A percentile compares a stretch with the other conserved stretches of the same genome.
Evolutionary conservation across 2,888 invertebrate species (phyloP).

Genomic region (Xestobium rufovillosum): DNA sequence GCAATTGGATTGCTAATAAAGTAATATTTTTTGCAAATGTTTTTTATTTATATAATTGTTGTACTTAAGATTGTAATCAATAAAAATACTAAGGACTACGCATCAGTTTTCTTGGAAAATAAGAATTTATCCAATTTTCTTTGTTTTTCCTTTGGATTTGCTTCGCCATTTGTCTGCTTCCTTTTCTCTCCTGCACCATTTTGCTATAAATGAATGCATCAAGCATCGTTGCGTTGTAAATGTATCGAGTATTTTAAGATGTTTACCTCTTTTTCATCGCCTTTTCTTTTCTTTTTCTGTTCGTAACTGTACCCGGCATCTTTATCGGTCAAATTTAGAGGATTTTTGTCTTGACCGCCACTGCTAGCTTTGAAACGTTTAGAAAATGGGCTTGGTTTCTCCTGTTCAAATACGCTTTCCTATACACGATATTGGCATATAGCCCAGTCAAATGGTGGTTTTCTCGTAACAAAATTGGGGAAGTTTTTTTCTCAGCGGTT

Average conservation of each 20-base stretch:
- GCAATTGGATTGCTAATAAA: too few species aligned
- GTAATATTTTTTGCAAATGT: too few species aligned
- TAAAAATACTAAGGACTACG: too few species aligned
- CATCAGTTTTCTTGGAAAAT: too few species aligned
- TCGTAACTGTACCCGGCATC: slow-evolving; percentile 35
- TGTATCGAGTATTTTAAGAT: slow-evolving; percentile 2
- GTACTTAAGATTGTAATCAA: too few species aligned
- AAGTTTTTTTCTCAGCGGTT: too few species aligned
- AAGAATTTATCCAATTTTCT: slow-evolving; percentile 44
- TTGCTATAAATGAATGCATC: not conserved
- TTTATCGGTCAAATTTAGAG: slow-evolving; percentile 37
- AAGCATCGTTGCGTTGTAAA: slow-evolving; percentile 2
- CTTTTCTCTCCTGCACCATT: slow-evolving; percentile 31
- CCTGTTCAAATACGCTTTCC: too few species aligned
- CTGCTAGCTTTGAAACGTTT: slow-evolving; percentile 42
- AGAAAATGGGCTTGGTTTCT: slow-evolving; percentile 42
- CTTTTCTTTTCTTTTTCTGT: slow-evolving; percentile 27
- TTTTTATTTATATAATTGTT: too few species aligned
- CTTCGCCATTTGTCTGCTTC: slow-evolving; percentile 36
- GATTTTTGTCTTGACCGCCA: slow-evolving; percentile 27
- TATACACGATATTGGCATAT: too few species aligned
- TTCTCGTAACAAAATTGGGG: too few species aligned
- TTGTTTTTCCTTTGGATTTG: slow-evolving; percentile 42
- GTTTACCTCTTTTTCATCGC: slow-evolving; percentile 28
- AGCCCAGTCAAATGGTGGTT: too few species aligned